phyloP scores from a whole-genome alignment of 2,113 vertebrate species.

The Oenanthe oenanthe region DNA sequence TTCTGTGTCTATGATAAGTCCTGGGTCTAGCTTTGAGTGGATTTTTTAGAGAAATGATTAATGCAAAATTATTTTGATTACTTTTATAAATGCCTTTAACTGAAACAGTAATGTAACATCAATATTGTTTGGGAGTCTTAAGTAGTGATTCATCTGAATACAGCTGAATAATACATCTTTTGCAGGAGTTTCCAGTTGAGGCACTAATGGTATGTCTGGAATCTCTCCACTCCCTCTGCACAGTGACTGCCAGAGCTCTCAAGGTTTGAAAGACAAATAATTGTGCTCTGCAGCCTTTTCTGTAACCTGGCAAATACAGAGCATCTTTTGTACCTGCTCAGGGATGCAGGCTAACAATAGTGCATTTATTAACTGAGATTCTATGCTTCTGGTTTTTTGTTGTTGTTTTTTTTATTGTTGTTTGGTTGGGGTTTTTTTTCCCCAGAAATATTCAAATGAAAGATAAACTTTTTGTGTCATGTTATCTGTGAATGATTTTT shows the following conservation, averaged over 20 bases:
- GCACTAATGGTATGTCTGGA: slow-evolving; percentile 35
- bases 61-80: not conserved
- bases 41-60: not conserved
- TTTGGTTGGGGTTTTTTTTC: not conserved
- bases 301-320: slow-evolving; percentile 15
- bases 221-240: not conserved
- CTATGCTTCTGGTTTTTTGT: not conserved
- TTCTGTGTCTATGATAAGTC: not conserved
- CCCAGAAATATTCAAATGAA: not conserved
- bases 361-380: not conserved
- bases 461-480: not conserved
- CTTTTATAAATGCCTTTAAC: not conserved
- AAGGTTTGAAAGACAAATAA: slow-evolving; percentile 21
- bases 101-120: not conserved
- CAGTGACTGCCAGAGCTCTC: not conserved
- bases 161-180: slow-evolving; percentile 5
- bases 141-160: not conserved
- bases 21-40: not conserved
- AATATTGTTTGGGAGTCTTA: not conserved
- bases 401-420: not conserved
- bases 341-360: not conserved
- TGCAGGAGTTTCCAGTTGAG: slow-evolving; percentile 20
- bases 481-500: not conserved
- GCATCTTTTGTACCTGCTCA: not conserved
- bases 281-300: not conserved